Evolutionary conservation across 2,888 invertebrate genomes (phyloP).

Genomic region (Lucinisca nassula): DNA sequence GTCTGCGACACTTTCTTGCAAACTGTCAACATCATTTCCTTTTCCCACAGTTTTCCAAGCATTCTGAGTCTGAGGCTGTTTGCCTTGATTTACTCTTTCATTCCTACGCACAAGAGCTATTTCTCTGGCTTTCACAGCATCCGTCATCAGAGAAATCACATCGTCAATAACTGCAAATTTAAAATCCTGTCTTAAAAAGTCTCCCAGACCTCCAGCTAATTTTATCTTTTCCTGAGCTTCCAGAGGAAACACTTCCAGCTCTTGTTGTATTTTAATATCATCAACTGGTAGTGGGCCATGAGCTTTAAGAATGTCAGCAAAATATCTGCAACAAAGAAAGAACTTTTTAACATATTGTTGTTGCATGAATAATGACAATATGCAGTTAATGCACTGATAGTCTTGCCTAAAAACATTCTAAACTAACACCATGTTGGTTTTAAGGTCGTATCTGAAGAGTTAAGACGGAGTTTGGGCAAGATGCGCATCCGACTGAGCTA

Average conservation of each 20-base stretch:
- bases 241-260: slow-evolving; percentile 74
- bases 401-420: too few species aligned
- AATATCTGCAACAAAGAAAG: slow-evolving; percentile 69
- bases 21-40: slow-evolving; percentile 54
- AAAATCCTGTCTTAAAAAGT: slow-evolving; percentile 73
- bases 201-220: slow-evolving; percentile 71
- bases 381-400: too few species aligned
- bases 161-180: slow-evolving; percentile 79
- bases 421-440: too few species aligned
- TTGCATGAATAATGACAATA: too few species aligned
- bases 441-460: too few species aligned
- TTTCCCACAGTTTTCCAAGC: slow-evolving; percentile 73
- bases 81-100: slow-evolving; percentile 29
- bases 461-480: too few species aligned
- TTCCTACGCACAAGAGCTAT: slow-evolving; percentile 61
- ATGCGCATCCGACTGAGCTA: too few species aligned
- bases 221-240: slow-evolving; percentile 76
- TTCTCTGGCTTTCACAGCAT: slow-evolving; percentile 70
- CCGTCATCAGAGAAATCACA: slow-evolving; percentile 73
- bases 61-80: slow-evolving; percentile 41
- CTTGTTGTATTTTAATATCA: slow-evolving; percentile 68
- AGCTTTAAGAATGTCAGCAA: slow-evolving; percentile 73
- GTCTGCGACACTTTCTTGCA: slow-evolving; percentile 57
- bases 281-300: slow-evolving; percentile 75
- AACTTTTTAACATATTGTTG: too few species aligned